These are phyloP conservation scores for Chironomus tepperi DNA, from an alignment of 1,140 invertebrate species.

Conservation along the genomic window DNA sequence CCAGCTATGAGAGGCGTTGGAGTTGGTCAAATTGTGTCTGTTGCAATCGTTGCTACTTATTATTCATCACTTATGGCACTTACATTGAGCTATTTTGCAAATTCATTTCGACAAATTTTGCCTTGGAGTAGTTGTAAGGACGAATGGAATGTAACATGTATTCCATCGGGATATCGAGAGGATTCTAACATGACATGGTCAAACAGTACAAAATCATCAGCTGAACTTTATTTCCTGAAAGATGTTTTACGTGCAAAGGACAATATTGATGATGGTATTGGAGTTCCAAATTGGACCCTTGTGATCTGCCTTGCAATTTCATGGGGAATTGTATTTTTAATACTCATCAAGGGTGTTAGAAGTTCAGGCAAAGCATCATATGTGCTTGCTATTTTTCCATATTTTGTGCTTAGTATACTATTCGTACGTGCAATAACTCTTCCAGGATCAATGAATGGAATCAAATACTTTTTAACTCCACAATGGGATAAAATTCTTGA, in stretches of 20 bases:
- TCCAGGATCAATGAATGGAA: conserved; percentile 63
- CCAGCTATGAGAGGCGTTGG: conserved; percentile 53
- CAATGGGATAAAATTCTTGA: conserved; percentile 59
- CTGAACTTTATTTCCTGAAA: conserved; percentile 40
- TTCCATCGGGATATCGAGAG: conserved; percentile 30
- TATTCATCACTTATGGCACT: conserved; percentile 65
- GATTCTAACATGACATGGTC: neutral
- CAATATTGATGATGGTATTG: conserved; percentile 62
- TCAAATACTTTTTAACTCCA: conserved; percentile 66
- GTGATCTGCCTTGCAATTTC: conserved; percentile 66
- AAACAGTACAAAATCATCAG: conserved; percentile 31
- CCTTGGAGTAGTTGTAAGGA: conserved; percentile 59
- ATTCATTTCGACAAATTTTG: conserved; percentile 51
- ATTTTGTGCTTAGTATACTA: conserved; percentile 69
- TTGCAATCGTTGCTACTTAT: conserved; percentile 60
- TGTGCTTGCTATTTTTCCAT: conserved; percentile 78
- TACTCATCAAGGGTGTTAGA: conserved; percentile 69
- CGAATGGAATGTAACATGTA: conserved; percentile 47
- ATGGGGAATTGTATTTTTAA: conserved; percentile 68
- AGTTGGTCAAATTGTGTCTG: conserved; percentile 62
- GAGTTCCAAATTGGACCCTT: conserved; percentile 61
- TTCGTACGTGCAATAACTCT: conserved; percentile 64
- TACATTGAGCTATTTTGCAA: conserved; percentile 56
- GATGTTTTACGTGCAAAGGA: conserved; percentile 56
- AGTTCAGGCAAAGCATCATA: conserved; percentile 72